Evolutionary conservation across 2,113 vertebrate species (phyloP), one percentile per base, ranked within the genome.

Genomic region (Tyto alba): DNA sequence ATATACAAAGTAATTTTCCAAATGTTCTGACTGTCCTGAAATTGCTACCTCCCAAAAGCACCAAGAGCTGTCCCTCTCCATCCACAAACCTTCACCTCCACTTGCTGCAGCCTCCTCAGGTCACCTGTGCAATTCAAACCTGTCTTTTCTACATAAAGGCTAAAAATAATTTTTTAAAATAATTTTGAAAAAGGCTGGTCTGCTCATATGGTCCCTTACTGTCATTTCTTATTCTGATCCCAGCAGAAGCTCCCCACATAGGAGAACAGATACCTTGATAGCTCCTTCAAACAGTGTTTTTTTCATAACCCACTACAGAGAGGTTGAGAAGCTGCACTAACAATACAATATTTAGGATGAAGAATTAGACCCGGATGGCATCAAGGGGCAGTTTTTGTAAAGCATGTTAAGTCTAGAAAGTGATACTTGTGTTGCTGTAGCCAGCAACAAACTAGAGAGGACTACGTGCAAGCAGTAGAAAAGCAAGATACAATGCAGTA

Each of bases 141-240:
- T 48, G 66, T 66, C 27, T 36, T 64, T 81, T 43, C 47, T 32
- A 16, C 13, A 26, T 3, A 47, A 68, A 63, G 16, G 7, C 4
- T 17, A 40, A 57, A 2, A 66, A 64, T 34, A 63, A 32, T 10
- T 15, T 1, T 1, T 6, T 1, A 3, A 47, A 63, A 59, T 7
- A 27, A 40, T 10, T 13, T 20, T 7, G 1, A 25, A 47, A n/a
- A 11, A 40, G 16, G 9, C 18, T 48, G 7, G 18, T 74, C 53
- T 26, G 25, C 36, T 55, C 38, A 60, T 19, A 13, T 23, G 6
- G 4, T 68, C 23, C n/a, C 30, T n/a, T n/a, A 41, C 11, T n/a
- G 38, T 13, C 10, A 16, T n/a, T 73, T 79, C 50, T 72, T 32
- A 43, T 59, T 66, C 45, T 53, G 20, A 67, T 74, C 60, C 38